Conservation (phyloP, 1,140 invertebrate genomes). For the Meteorus sp. region DNA sequence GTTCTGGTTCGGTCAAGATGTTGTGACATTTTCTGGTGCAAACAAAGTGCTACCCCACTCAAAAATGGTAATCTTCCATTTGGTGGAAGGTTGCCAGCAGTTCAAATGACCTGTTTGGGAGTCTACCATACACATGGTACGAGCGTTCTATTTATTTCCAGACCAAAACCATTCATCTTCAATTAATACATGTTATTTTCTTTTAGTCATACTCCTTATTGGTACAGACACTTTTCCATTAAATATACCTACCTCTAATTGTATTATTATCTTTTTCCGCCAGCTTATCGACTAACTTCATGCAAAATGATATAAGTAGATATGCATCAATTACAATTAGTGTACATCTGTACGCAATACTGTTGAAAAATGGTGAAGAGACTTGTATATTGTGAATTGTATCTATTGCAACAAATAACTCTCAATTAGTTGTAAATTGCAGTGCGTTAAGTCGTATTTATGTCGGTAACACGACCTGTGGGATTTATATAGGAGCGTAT, state of each 20-base stretch:
- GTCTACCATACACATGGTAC: too few species aligned
- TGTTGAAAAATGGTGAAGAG: not conserved
- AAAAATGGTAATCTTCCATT: not conserved
- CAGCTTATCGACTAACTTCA: too few species aligned
- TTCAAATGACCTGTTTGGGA: constrained; percentile 43
- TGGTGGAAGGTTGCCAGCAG: not conserved
- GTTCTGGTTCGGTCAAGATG: constrained; percentile 37
- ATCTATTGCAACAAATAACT: constrained; percentile 50
- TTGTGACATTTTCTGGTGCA: constrained; percentile 50
- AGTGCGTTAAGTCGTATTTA: constrained; percentile 49
- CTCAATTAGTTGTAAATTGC: constrained; percentile 48
- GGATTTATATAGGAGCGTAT: constrained; percentile 46
- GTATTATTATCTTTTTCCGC: too few species aligned
- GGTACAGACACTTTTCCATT: too few species aligned
- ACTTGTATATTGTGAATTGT: constrained; percentile 11
- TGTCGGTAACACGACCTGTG: constrained; percentile 37
- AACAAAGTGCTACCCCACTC: constrained; percentile 37
- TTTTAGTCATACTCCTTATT: too few species aligned
- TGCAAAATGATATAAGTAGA: too few species aligned
- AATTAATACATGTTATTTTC: too few species aligned
- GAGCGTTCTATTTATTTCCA: too few species aligned
- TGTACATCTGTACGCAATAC: not conserved
- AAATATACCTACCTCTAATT: too few species aligned
- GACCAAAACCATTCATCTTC: too few species aligned
- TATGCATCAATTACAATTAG: too few species aligned